These are phyloP conservation scores for Protosalanx chinensis DNA, from an alignment of 2,797 vertebrate genomes.

Conservation along the genomic window DNA sequence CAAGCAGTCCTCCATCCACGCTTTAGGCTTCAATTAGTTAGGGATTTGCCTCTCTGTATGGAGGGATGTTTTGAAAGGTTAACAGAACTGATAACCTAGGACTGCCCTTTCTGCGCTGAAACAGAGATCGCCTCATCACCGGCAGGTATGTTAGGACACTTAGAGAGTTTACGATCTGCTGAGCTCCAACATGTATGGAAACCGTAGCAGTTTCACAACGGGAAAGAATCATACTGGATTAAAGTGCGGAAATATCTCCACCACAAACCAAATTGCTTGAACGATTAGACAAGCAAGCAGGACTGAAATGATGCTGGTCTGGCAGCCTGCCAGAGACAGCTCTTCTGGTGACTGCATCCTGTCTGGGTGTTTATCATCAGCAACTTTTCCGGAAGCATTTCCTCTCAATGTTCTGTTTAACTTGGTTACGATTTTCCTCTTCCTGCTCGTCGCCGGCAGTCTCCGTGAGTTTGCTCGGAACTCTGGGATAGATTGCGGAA, in stretches of 20 bases:
- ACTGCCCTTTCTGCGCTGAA: conserved; percentile 45
- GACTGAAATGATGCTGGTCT: not conserved
- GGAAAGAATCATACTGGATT: no score
- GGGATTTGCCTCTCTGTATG: conserved; percentile 41
- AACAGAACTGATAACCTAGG: conserved; percentile 45
- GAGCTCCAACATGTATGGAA: not conserved
- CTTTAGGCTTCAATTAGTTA: conserved; percentile 49
- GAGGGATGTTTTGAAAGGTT: conserved; percentile 44
- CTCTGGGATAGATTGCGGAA: conserved; percentile 42
- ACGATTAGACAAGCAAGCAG: not conserved
- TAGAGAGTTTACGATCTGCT: no score
- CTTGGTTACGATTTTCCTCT: conserved; percentile 52
- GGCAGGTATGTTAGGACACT: no score
- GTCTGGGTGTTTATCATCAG: conserved; percentile 47
- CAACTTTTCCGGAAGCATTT: conserved; percentile 40
- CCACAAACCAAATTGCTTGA: no score
- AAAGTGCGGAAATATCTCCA: no score
- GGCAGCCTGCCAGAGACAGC: conserved; percentile 1
- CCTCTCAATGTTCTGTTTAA: conserved; percentile 49
- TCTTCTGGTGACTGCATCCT: conserved; percentile 41
- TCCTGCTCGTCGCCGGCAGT: conserved; percentile 60
- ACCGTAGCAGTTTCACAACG: not conserved
- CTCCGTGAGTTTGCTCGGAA: conserved; percentile 34
- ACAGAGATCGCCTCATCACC: conserved; percentile 7
- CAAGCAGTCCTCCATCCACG: conserved; percentile 32